Evolutionary conservation across 1,140 invertebrate genomes (phyloP).

Genomic region (Caenorhabditis latens): DNA sequence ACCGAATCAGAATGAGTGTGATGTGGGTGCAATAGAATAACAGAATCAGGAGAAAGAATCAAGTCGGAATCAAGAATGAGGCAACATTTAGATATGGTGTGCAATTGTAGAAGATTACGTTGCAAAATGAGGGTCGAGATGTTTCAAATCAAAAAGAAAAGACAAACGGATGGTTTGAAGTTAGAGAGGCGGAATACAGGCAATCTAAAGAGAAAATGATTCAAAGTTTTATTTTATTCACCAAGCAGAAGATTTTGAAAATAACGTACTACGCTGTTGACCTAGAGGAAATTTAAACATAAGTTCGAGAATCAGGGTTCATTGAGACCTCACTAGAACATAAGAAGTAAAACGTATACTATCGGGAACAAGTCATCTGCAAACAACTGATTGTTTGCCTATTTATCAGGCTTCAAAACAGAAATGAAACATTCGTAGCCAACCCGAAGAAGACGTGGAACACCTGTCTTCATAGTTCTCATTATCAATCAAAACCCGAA

Average conservation of each 20-base stretch:
- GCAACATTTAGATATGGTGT: too few relatives aligned
- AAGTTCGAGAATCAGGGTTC: neutral
- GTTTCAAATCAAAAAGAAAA: too few relatives aligned
- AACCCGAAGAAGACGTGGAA: neutral
- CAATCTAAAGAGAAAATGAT: too few relatives aligned
- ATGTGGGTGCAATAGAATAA: neutral
- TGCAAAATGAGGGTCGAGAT: too few relatives aligned
- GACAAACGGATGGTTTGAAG: too few relatives aligned
- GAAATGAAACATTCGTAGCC: neutral
- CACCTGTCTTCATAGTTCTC: neutral
- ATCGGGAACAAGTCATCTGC: neutral
- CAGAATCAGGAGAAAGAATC: neutral
- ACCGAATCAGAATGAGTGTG: neutral
- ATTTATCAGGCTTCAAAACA: neutral
- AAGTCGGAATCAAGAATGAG: too few relatives aligned
- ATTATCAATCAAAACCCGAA: neutral
- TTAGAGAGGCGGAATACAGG: too few relatives aligned
- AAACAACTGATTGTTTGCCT: neutral
- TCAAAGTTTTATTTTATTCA: too few relatives aligned
- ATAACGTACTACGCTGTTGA: too few relatives aligned
- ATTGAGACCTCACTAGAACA: neutral
- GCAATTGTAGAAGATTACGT: too few relatives aligned
- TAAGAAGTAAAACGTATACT: neutral
- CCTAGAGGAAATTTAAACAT: too few relatives aligned
- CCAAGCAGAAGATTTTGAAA: too few relatives aligned